phyloP scores from a whole-genome alignment of 2,888 invertebrate genomes.

The Idaea biselata region DNA sequence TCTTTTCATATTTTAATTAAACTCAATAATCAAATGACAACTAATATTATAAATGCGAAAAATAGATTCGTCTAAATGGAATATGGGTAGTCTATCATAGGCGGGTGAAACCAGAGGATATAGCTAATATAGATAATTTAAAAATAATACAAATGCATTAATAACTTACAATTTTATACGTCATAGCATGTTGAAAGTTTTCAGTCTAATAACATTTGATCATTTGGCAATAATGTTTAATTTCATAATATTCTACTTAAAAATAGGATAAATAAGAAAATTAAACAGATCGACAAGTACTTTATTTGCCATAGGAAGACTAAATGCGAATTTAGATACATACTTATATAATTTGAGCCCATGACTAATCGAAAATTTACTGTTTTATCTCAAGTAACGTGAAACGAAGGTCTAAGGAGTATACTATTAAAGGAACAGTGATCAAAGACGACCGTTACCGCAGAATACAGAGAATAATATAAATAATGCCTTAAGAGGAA shows the following conservation, averaged over 20 bases:
- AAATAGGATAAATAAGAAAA: constrained; percentile 57
- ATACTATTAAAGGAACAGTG: constrained; percentile 28
- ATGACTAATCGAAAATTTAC: constrained; percentile 38
- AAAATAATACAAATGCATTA: constrained; percentile 32
- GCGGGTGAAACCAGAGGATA: background rate
- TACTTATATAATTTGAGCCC: constrained; percentile 51
- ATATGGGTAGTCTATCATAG: background rate
- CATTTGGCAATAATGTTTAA: constrained; percentile 78
- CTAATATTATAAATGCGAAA: constrained; percentile 27
- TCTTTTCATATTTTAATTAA: constrained; percentile 17
- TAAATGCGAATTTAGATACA: constrained; percentile 57
- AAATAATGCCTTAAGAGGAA: no score
- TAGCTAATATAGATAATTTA: constrained; percentile 12
- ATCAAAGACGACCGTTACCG: constrained; percentile 6
- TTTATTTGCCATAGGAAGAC: constrained; percentile 69
- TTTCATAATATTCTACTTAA: constrained; percentile 56
- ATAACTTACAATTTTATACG: constrained; percentile 43
- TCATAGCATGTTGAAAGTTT: constrained; percentile 52
- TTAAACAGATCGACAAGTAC: constrained; percentile 53
- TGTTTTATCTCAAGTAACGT: constrained; percentile 34
- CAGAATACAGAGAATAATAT: background rate
- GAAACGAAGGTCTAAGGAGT: constrained; percentile 43
- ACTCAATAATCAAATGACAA: constrained; percentile 14
- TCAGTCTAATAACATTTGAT: constrained; percentile 79
- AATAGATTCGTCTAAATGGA: constrained; percentile 6